Base-by-base conservation (phyloP, 1,140 invertebrate species). In the Zaprionus vittiger region DNA sequence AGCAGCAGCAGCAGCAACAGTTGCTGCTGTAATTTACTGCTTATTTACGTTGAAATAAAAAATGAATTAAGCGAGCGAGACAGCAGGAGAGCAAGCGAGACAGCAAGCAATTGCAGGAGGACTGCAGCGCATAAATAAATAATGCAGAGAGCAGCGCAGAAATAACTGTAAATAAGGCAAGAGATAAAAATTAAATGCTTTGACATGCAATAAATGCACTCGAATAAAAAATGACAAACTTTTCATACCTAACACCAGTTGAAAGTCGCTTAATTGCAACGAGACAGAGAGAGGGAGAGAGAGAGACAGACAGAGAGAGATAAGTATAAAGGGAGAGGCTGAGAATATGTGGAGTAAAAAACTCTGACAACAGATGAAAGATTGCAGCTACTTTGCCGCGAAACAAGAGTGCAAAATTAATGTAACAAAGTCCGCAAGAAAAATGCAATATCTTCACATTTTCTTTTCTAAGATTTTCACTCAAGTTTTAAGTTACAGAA, bases 1-100 rank as follows among this genome's bases (percentile, higher is more conserved):
- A 44, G 22, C 37, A 64, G 54, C 68, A 66, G 17, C 37, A 57
- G 52, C 55, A 49, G 38, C 73, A 80, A 63, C 72, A 59, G 65
- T 55, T 73, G 61, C 74, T 67, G 59, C 60, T 80, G 81, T 89
- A 89, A 89, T 89, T 89, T 90, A 90, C 85, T 81, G 79, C 85
- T 89, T 89, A 85, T 82, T 82, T 90, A 82, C 81, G 75, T 90
- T 90, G 79, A 73, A 85, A 82, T 79, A 85, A 90, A 90, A 89
- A 89, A 84, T 89, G 81, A 90, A 90, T 90, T 89, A 89, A 89
- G 81, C 70, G 79, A 81, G 73, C 80, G 78, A 72, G 83, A 71
- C 22, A 22, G 22, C 37, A 15, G 47, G 14, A 49, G 26, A 41
- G 15, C 38, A n/a, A n/a, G 41, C 5, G 52, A 24, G 31, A 34